Percentiles rank a stretch among this genome's conserved stretches.
These are phyloP conservation scores for Drosophila melanosoma DNA, from an alignment of 2,888 invertebrate genomes.

Conservation along the genomic window DNA sequence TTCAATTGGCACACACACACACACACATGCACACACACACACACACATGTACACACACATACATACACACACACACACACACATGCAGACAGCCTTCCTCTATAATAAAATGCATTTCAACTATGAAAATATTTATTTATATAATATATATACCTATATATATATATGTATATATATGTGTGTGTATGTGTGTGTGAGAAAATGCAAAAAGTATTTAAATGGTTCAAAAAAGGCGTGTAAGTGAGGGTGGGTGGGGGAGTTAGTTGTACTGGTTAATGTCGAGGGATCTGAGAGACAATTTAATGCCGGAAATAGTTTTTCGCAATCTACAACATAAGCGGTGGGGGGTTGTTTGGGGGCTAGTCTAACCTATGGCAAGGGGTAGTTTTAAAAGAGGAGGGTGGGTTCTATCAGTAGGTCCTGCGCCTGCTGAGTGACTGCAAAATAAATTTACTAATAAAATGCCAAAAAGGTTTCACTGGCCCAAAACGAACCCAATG, in stretches of 20 bases:
- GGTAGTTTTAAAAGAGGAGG: neutral
- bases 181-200: constrained; percentile 11
- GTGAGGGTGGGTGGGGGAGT: no score
- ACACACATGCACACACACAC: constrained; percentile 7
- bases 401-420: neutral
- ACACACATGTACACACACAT: constrained; percentile 5
- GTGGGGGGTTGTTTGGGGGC: no score
- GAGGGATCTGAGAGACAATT: constrained; percentile 52
- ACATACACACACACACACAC: neutral
- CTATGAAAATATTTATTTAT: constrained; percentile 14
- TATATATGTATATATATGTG: neutral
- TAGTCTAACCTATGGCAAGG: neutral
- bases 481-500: constrained; percentile 1
- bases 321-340: constrained; percentile 31
- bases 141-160: neutral
- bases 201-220: constrained; percentile 55
- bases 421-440: constrained; percentile 33
- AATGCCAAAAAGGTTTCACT: constrained; percentile 63
- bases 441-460: constrained; percentile 74
- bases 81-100: neutral
- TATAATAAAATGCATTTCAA: constrained; percentile 44
- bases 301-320: constrained; percentile 75
- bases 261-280: constrained; percentile 21
- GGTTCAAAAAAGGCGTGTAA: constrained; percentile 2
- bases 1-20: constrained; percentile 32